These are phyloP conservation scores for Neodontobutis hainanensis DNA, from an alignment of 2,113 vertebrate species.

Conservation along the genomic window DNA sequence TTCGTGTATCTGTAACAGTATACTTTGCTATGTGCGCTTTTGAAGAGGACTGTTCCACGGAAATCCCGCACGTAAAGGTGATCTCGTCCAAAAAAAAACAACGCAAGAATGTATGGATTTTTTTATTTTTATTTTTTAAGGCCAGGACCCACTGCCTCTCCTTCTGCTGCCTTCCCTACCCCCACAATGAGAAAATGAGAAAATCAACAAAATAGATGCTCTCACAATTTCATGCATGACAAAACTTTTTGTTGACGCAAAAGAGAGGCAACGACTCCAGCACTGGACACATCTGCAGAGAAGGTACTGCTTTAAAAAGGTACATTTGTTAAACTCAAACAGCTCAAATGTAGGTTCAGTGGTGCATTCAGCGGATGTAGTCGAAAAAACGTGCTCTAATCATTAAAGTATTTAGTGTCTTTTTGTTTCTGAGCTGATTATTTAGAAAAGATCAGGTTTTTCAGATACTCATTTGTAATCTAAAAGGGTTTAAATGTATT, in stretches of 20 bases:
- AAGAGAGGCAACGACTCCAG: conserved; percentile 24
- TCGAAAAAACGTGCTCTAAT: not conserved
- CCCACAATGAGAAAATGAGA: conserved; percentile 65
- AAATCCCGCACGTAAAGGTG: not conserved
- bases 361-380: not conserved
- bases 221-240: conserved; percentile 76
- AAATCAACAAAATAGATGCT: conserved; percentile 72
- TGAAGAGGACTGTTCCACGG: not conserved
- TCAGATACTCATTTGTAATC: not conserved
- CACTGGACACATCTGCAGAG: conserved; percentile 52
- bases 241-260: conserved; percentile 69
- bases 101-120: conserved; percentile 19
- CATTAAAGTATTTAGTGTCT: not conserved
- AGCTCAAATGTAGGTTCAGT: no score
- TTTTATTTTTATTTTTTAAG: no score
- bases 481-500: not conserved
- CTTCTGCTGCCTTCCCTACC: conserved; percentile 57
- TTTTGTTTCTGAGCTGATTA: not conserved
- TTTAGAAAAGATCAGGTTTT: not conserved
- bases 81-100: not conserved
- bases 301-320: conserved; percentile 9
- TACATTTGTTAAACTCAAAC: not conserved
- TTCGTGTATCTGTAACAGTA: not conserved
- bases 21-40: not conserved
- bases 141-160: conserved; percentile 8